phyloP scores from a whole-genome alignment of 2,797 vertebrate species.

The Pelobates cultripes region DNA sequence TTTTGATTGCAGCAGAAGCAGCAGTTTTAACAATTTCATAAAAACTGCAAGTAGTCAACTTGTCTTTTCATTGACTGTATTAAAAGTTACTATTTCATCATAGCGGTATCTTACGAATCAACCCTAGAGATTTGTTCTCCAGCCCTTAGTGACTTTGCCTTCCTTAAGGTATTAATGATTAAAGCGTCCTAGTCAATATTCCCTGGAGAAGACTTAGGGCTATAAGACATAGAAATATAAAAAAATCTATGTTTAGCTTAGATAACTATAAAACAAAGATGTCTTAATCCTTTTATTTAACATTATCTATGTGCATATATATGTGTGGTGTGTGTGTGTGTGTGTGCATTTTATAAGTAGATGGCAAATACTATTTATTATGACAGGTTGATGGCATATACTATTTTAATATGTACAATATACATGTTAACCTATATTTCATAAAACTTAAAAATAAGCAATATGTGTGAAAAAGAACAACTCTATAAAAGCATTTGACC shows the following conservation, averaged over 20 bases:
- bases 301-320: background rate
- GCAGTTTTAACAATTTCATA: conserved; percentile 28
- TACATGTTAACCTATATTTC: too few relatives aligned
- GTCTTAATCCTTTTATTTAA: background rate
- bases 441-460: too few relatives aligned
- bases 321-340: background rate
- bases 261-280: conserved; percentile 38
- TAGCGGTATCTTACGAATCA: conserved; percentile 34
- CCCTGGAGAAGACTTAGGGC: conserved; percentile 54
- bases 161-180: conserved; percentile 42
- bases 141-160: conserved; percentile 56
- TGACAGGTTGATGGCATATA: too few relatives aligned
- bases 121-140: conserved; percentile 25
- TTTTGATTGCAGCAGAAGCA: background rate
- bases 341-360: too few relatives aligned
- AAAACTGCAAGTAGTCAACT: conserved; percentile 10
- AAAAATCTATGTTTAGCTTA: conserved; percentile 53
- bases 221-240: conserved; percentile 55
- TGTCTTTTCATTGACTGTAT: conserved; percentile 18
- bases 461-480: too few relatives aligned
- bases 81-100: conserved; percentile 46
- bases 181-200: conserved; percentile 45
- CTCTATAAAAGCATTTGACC: too few relatives aligned
- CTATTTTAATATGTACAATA: too few relatives aligned
- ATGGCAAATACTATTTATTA: too few relatives aligned